A percentile compares a stretch with the other conserved stretches of the same genome.
Evolutionary conservation across 2,113 vertebrate species (phyloP).

Genomic region (Neotragus pygmaeus): DNA sequence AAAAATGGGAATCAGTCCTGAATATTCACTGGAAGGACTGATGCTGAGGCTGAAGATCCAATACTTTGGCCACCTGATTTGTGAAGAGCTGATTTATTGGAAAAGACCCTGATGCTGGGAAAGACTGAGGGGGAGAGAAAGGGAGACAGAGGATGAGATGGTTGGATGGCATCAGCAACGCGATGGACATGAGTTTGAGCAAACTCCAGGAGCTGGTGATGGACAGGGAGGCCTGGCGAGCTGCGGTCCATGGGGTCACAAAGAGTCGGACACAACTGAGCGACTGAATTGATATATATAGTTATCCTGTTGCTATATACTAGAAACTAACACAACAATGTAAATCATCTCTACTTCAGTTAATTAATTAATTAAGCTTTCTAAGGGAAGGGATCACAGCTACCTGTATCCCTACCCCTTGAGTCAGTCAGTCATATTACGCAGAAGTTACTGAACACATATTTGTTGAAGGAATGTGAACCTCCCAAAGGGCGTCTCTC

Average conservation of each 20-base stretch:
- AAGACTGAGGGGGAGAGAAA: neutral
- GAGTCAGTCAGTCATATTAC: neutral
- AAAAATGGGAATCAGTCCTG: neutral
- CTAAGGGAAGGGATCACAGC: neutral
- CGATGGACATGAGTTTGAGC: neutral
- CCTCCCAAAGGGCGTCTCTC: neutral
- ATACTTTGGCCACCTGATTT: neutral
- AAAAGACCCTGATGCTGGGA: neutral
- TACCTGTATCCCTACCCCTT: neutral
- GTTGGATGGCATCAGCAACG: neutral
- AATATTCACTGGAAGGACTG: neutral
- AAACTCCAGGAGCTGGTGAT: neutral
- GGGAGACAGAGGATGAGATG: neutral
- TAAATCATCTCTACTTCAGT: neutral
- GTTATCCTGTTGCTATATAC: neutral
- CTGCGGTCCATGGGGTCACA: rapidly evolving
- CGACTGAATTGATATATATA: neutral
- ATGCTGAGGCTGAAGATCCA: neutral
- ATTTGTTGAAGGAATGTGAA: neutral
- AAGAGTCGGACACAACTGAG: rapidly evolving
- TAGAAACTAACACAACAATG: neutral
- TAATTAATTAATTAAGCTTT: neutral
- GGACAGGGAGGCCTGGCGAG: rapidly evolving
- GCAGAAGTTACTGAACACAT: neutral
- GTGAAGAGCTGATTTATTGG: neutral